Evolutionary conservation across 2,888 invertebrate species (phyloP).

Genomic region (Drosophila engyochracea): DNA sequence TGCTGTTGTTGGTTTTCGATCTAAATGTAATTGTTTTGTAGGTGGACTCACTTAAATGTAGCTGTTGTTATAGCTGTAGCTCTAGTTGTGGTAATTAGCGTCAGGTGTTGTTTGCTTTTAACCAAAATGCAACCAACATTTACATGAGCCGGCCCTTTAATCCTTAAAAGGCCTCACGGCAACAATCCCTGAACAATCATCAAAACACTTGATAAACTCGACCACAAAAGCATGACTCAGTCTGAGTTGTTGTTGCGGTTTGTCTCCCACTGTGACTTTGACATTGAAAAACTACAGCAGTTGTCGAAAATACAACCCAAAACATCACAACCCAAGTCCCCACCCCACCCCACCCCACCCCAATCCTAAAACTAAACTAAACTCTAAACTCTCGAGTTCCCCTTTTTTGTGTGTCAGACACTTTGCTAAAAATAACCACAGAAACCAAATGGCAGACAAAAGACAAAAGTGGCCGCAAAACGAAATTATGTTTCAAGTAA

Average conservation of each 20-base stretch:
- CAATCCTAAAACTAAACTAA: conserved; percentile 14
- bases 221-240: conserved; percentile 61
- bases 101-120: conserved; percentile 56
- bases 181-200: conserved; percentile 29
- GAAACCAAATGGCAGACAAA: conserved; percentile 61
- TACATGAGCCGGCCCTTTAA: conserved; percentile 2
- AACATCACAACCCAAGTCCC: background rate
- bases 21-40: conserved; percentile 66
- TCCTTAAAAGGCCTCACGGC: background rate
- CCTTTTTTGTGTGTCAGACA: conserved; percentile 20
- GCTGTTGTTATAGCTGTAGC: conserved; percentile 1
- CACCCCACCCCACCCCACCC: background rate
- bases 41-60: conserved; percentile 38
- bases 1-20: conserved; percentile 46
- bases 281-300: conserved; percentile 72
- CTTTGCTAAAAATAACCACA: conserved; percentile 69
- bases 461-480: conserved; percentile 71
- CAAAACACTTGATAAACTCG: conserved; percentile 43
- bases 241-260: background rate
- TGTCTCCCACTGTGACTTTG: conserved; percentile 60
- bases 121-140: conserved; percentile 12
- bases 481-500: conserved; percentile 76
- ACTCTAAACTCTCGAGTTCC: conserved; percentile 16
- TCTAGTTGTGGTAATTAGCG: conserved; percentile 62
- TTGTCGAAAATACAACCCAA: conserved; percentile 15